phyloP scores from a whole-genome alignment of 1,140 invertebrate genomes.

The Streblospio benedicti region DNA sequence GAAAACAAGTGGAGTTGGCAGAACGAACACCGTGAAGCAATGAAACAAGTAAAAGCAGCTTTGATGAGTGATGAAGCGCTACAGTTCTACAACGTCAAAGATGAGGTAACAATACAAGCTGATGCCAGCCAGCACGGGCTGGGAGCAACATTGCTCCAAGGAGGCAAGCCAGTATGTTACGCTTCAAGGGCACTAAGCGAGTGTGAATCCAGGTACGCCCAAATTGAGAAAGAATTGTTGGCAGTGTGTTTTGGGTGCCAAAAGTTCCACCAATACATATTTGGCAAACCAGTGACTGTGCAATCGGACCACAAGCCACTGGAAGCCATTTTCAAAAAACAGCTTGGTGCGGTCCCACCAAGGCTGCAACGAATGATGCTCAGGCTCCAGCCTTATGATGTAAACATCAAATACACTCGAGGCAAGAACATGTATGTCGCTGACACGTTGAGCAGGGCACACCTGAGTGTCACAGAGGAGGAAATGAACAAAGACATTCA shows the following conservation, averaged over 20 bases:
- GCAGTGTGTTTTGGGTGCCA: conserved; percentile 47
- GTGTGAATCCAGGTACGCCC: conserved; percentile 46
- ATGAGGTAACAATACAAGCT: conserved; percentile 23
- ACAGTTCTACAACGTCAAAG: conserved; percentile 24
- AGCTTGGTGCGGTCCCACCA: conserved; percentile 36
- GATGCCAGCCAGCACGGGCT: conserved; percentile 35
- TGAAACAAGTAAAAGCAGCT: conserved; percentile 22
- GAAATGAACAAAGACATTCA: neutral
- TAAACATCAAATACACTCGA: conserved; percentile 40
- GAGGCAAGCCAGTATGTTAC: conserved; percentile 44
- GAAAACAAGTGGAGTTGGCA: conserved; percentile 7
- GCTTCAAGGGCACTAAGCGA: conserved; percentile 42
- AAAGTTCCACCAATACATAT: conserved; percentile 42
- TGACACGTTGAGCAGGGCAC: conserved; percentile 22
- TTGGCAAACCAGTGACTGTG: conserved; percentile 27
- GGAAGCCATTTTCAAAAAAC: conserved; percentile 43
- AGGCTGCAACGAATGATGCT: conserved; percentile 47
- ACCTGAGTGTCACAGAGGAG: neutral
- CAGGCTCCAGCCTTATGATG: conserved; percentile 43
- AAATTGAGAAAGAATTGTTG: conserved; percentile 49
- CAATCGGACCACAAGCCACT: conserved; percentile 42
- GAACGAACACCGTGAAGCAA: conserved; percentile 5
- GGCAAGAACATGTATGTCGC: conserved; percentile 44
- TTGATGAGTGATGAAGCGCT: conserved; percentile 22
- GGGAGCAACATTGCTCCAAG: conserved; percentile 45